Evolutionary conservation across 1,140 invertebrate species (phyloP), one percentile per base, ranked within the genome.

Genomic region (Apis florea): DNA sequence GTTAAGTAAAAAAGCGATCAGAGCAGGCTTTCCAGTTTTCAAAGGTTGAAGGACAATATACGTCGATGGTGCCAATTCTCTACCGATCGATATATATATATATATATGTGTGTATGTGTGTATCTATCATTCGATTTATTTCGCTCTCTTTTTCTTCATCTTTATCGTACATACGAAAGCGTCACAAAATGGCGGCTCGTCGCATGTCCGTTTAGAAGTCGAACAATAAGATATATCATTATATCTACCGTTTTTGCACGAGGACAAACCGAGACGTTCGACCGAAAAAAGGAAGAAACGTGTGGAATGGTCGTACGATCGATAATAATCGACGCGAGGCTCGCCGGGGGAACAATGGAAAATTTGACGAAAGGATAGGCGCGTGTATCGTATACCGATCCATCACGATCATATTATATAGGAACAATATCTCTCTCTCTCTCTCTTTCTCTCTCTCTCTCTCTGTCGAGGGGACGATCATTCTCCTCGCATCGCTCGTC

Each of bases 171-270:
- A 59, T 24, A 40, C 26, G 11, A 17, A 31, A 26, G 17, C n/a
- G n/a, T n/a, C n/a, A n/a, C n/a, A 64, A 4, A 19, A 3, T 19
- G 10, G 40, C 63, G 9, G 17, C 4, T 24, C 31, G 17, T 40
- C 56, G 21, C 54, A 53, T 54, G 40, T 51, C 73, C 4, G 31
- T 40, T 31, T 31, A 2, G 3, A 31, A 83, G 19, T 85, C 64
- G 70, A 84, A 85, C 79, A 87, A 83, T 77, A 84, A 87, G 78
- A 69, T 82, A 83, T 79, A 67, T 72, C 76, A 82, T 68, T 75
- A 5, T 72, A 17, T 51, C 76, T 86, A 86, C 76, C 47, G 31
- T 31, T 1, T 86, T 75, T 84, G 84, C 84, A 84, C 84, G 84
- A 75, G 70, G 68, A 74, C 59, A 83, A 61, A n/a, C 56, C 51